Base-by-base conservation (phyloP, 2,113 vertebrate genomes). In the Microcebus murinus region DNA sequence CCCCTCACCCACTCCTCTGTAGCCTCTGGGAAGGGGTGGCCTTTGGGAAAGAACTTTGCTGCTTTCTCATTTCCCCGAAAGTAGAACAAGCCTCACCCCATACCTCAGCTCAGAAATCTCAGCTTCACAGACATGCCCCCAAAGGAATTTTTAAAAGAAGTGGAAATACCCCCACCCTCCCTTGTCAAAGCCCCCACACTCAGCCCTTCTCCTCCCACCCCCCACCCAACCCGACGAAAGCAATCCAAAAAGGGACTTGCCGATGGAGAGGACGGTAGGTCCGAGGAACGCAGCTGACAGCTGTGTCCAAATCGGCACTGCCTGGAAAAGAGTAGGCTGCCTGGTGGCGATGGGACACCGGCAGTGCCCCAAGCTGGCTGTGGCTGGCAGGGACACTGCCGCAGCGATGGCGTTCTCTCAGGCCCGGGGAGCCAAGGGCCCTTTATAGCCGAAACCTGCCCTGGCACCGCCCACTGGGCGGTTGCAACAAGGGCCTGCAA, bases 371-470 rank as follows among this genome's bases (percentile, higher is more conserved):
- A 61, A 42, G 91, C 95, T 94, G 96, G 82, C 96, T 95, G 95
- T 95, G 94, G 95, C 93, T 96, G 96, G 95, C 97, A 97, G 96
- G 79, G 91, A 91, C 96, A 81, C 73, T 90, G 96, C 61, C 0
- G 93, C 92, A 87, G 96, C 10, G 61, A 97, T 96, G 97, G 96
- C 92, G 94, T 84, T 96, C 87, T 94, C 95, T 94, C 96, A 92
- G 94, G 96, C 96, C 96, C 65, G 7, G 96, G 96, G 86, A 97
- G 96, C 93, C 97, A 96, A 95, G 95, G 97, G 96, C 91, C 97
- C 97, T 98, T 98, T 98, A 98, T 98, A 98, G 97, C 97, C 94
- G 91, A 83, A 94, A 97, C 97, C 97, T 98, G 96, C 97, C 97
- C 97, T 97, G 96, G 97, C 96, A 97, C 97, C 97, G 96, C 97